Evolutionary conservation across 2,888 invertebrate species (phyloP), one percentile per base, ranked within the genome.

Genomic region (Eristalis tenax): DNA sequence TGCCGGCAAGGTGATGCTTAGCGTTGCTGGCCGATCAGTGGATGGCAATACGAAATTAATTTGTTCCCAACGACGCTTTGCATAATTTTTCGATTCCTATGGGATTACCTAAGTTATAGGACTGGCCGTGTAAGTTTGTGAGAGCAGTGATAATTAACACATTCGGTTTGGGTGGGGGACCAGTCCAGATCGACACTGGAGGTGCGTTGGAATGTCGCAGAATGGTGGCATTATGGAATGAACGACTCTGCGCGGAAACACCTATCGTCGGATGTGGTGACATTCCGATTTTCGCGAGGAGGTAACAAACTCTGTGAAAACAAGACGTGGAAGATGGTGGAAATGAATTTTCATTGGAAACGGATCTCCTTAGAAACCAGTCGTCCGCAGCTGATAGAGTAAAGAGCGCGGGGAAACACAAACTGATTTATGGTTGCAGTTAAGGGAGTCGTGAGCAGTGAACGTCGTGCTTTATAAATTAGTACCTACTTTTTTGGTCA

Each of bases 1-100:
- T 66, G 38, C 40, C 18, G 26, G 59, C n/a, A 59, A 70, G 74
- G 69, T 83, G 77, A 77, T 83, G 76, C 18, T 76, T 35, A 2
- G 50, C 18, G 71, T 68, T 56, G 64, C n/a, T 50, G 77, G 81
- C 50, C 38, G 50, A 73, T 63, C 76, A 73, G 66, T 23, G 43
- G 70, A 63, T 32, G 43, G 73, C 64, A 80, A 64, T 75, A 22
- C 61, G 23, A 75, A 68, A 80, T 69, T 73, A 73, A 83, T 87
- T 76, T 87, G 83, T 73, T 86, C 78, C 40, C 70, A 69, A 75
- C 69, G 56, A 59, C 13, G 64, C 40, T 82, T 82, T 82, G 82
- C 82, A 82, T 76, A 76, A 76, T 82, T 76, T 70, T 23, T 66
- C 76, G 13, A 76, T 82, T 82, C 69, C 57, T 65, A 75, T 81